A percentile compares a stretch with the other conserved stretches of the same genome.
These are phyloP conservation scores for Siniperca chuatsi DNA, from an alignment of 2,113 vertebrate species.

Conservation along the genomic window DNA sequence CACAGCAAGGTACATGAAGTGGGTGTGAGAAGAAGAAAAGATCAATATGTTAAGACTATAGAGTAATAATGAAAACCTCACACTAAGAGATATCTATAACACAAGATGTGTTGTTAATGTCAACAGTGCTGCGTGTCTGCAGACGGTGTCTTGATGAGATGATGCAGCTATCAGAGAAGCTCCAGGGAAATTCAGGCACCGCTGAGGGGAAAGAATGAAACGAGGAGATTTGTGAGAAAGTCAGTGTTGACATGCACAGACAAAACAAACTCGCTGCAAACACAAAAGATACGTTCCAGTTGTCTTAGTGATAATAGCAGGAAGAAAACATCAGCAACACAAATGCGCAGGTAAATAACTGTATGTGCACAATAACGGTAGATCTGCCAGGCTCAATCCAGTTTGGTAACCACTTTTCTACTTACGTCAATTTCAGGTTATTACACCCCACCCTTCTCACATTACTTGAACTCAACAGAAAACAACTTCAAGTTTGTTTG, in stretches of 20 bases:
- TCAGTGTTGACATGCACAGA: neutral
- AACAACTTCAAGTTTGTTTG: neutral
- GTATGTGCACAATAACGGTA: neutral
- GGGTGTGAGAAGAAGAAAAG: neutral
- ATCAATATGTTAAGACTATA: neutral
- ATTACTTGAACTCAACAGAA: neutral
- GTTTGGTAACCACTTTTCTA: neutral
- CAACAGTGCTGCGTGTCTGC: slow-evolving; percentile 25
- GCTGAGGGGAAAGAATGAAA: slow-evolving; percentile 15
- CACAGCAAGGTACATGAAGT: slow-evolving; percentile 1
- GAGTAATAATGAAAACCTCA: slow-evolving; percentile 7
- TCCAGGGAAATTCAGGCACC: slow-evolving; percentile 16
- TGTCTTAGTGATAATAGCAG: neutral
- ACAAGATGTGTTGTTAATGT: slow-evolving; percentile 35
- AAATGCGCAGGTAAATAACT: neutral
- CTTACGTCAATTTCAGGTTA: neutral
- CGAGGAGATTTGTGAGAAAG: slow-evolving; percentile 68
- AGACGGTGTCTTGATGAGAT: neutral
- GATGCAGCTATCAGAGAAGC: slow-evolving; percentile 47
- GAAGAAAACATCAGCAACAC: neutral
- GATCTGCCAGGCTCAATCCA: neutral
- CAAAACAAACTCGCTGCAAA: neutral
- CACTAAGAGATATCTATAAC: slow-evolving; percentile 14
- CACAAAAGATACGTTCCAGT: neutral
- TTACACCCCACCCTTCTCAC: neutral